A percentile compares a stretch with the other conserved stretches of the same genome.
These are phyloP conservation scores for Zaprionus ghesquierei DNA, from an alignment of 1,140 invertebrate species.

Conservation along the genomic window DNA sequence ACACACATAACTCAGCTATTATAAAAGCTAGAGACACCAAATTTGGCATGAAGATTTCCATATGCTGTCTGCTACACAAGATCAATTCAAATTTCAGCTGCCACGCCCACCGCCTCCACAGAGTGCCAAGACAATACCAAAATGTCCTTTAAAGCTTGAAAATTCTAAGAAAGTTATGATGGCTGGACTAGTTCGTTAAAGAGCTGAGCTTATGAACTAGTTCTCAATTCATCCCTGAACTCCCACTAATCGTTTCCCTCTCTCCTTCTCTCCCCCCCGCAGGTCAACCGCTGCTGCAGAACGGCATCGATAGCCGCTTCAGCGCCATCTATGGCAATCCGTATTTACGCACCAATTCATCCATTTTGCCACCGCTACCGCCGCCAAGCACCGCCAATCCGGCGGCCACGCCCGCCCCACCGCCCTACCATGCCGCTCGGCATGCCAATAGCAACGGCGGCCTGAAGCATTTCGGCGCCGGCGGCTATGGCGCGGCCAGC, in stretches of 20 bases:
- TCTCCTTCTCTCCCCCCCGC: not conserved
- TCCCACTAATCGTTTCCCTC: not conserved
- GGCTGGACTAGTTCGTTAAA: no score
- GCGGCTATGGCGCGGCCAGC: conserved; percentile 8
- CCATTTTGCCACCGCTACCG: conserved; percentile 83
- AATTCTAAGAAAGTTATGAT: no score
- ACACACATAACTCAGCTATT: no score
- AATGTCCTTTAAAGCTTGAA: no score
- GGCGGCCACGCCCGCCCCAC: conserved; percentile 90
- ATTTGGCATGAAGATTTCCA: no score
- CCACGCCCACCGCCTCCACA: no score
- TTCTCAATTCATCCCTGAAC: not conserved
- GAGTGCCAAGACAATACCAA: no score
- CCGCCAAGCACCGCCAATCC: conserved; percentile 87
- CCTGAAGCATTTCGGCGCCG: conserved; percentile 52
- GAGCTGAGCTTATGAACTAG: not conserved
- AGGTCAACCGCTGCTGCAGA: conserved; percentile 84
- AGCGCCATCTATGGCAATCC: conserved; percentile 95
- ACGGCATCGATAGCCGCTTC: conserved; percentile 91
- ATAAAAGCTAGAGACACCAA: no score
- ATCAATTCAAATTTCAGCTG: no score
- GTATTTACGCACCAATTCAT: conserved; percentile 87
- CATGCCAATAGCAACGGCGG: conserved; percentile 69
- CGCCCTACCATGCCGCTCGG: conserved; percentile 85
- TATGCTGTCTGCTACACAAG: no score